These are phyloP conservation scores for Piezodorus guildinii DNA, from an alignment of 1,140 invertebrate species.

Conservation along the genomic window DNA sequence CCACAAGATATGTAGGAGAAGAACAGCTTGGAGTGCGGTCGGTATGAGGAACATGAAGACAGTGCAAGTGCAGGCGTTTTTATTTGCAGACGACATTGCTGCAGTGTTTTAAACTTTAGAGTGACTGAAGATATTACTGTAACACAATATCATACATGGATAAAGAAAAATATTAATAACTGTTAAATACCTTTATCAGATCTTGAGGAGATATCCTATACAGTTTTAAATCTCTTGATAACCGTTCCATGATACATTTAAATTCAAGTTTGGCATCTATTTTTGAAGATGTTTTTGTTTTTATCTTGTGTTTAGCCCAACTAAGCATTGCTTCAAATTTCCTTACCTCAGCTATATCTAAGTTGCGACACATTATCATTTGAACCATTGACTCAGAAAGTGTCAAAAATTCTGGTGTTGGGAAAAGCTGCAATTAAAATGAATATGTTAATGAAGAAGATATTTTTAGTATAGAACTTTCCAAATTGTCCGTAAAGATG, in stretches of 20 bases:
- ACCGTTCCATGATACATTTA: constrained; percentile 80
- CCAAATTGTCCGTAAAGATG: too few species aligned
- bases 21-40: too few species aligned
- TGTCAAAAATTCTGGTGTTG: constrained; percentile 67
- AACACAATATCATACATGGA: too few species aligned
- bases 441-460: too few species aligned
- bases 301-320: constrained; percentile 77
- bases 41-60: too few species aligned
- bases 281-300: constrained; percentile 58
- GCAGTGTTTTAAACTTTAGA: too few species aligned
- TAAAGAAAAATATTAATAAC: too few species aligned
- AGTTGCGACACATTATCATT: constrained; percentile 68
- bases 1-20: too few species aligned
- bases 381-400: constrained; percentile 84
- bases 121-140: too few species aligned
- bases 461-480: too few species aligned
- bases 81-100: too few species aligned
- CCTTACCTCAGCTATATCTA: constrained; percentile 76
- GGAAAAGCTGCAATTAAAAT: constrained; percentile 51
- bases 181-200: constrained; percentile 62
- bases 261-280: constrained; percentile 78
- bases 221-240: constrained; percentile 77
- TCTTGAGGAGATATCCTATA: constrained; percentile 86
- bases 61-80: too few species aligned
- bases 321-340: constrained; percentile 89